Conservation (phyloP, 2,888 invertebrate species). For the Buathra laborator region DNA sequence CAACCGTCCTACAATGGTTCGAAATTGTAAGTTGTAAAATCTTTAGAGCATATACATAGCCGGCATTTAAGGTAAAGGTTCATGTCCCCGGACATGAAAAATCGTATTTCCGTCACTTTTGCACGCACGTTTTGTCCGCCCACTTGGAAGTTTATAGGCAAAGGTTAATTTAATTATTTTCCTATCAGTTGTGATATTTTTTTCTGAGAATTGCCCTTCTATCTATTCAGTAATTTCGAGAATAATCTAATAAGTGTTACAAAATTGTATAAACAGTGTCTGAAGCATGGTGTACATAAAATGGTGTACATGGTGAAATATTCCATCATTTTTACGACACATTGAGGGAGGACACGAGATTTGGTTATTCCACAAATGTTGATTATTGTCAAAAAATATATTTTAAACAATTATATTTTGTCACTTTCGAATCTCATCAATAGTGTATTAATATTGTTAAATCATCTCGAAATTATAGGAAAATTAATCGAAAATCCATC, state of each 20-base stretch:
- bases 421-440: not conserved
- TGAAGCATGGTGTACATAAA: not conserved
- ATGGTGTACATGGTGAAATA: too few species aligned
- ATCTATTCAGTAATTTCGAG: not conserved
- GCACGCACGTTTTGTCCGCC: too few species aligned
- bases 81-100: not conserved
- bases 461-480: not conserved
- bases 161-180: not conserved
- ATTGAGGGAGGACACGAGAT: not conserved
- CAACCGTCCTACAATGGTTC: constrained; percentile 41
- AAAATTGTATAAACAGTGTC: not conserved
- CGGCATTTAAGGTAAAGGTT: not conserved
- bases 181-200: not conserved
- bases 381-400: not conserved
- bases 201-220: not conserved
- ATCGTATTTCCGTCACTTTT: not conserved
- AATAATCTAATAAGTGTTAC: not conserved
- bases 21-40: not conserved
- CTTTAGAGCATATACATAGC: not conserved
- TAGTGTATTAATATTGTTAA: not conserved
- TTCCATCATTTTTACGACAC: not conserved
- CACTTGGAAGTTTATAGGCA: too few species aligned
- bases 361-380: not conserved
- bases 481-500: not conserved
- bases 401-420: not conserved